These are phyloP conservation scores for Paradoxurus hermaphroditus DNA, from an alignment of 2,113 vertebrate species.

Conservation along the genomic window DNA sequence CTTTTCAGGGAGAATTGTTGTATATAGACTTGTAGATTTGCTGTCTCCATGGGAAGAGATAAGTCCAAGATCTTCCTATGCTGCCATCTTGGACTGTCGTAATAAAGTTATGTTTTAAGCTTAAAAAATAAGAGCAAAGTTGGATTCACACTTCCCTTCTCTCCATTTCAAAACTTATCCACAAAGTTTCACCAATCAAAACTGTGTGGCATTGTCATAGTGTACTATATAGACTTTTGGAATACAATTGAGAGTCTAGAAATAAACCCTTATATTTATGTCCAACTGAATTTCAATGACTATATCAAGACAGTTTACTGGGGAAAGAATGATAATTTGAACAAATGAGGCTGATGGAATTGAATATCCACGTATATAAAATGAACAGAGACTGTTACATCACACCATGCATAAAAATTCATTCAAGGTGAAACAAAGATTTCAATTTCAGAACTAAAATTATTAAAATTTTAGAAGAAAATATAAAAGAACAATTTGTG, in stretches of 20 bases:
- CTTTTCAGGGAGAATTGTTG: not conserved
- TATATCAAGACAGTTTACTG: not conserved
- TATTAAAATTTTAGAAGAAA: constrained; percentile 15
- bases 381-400: not conserved
- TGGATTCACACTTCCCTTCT: not conserved
- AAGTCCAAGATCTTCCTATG: not conserved
- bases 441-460: not conserved
- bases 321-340: not conserved
- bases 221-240: not conserved
- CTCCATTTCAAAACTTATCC: not conserved
- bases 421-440: not conserved
- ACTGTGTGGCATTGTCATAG: not conserved
- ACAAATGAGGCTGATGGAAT: not conserved
- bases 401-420: not conserved
- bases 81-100: not conserved
- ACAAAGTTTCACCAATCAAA: not conserved
- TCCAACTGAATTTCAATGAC: not conserved
- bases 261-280: not conserved
- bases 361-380: not conserved
- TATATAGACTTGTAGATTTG: not conserved
- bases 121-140: constrained; percentile 1
- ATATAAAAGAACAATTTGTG: not conserved
- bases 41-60: not conserved
- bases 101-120: not conserved
- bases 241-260: not conserved